Percentiles rank a stretch among this genome's conserved stretches.
phyloP scores from a whole-genome alignment of 1,140 invertebrate genomes.

The Pinna nobilis region DNA sequence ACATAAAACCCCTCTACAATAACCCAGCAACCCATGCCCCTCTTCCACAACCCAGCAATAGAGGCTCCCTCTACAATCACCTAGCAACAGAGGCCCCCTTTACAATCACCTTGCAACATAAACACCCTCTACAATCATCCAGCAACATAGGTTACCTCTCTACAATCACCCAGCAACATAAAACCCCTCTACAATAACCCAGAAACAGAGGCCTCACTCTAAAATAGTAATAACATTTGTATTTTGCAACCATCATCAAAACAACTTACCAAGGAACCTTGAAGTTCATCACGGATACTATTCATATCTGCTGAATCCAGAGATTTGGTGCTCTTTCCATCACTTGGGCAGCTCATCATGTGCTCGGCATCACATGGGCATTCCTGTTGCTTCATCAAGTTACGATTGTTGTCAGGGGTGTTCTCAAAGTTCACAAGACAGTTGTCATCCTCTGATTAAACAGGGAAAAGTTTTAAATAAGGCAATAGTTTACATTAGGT shows the following conservation, averaged over 20 bases:
- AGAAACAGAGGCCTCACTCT: background rate
- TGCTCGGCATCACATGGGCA: conserved; percentile 99
- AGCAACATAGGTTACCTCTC: too few species aligned
- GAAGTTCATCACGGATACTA: conserved; percentile 48
- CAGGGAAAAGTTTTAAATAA: conserved; percentile 1
- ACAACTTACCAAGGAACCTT: conserved; percentile 21
- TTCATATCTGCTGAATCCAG: conserved; percentile 33
- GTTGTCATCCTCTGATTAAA: conserved; percentile 86
- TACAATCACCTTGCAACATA: too few species aligned
- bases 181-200: background rate
- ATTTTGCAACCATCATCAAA: background rate
- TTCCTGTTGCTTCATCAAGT: conserved; percentile 86
- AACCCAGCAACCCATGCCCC: too few species aligned
- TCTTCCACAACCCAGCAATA: too few species aligned
- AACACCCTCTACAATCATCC: too few species aligned
- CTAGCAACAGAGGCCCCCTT: too few species aligned
- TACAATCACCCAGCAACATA: too few species aligned
- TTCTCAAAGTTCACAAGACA: conserved; percentile 96
- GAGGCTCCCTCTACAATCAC: too few species aligned
- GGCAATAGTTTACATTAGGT: background rate
- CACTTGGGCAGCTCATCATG: conserved; percentile 92
- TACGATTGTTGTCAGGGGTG: conserved; percentile 94
- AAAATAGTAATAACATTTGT: background rate
- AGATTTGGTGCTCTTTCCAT: conserved; percentile 57
- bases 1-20: too few species aligned